These are phyloP conservation scores for Zaprionus obscuricornis DNA, from an alignment of 2,888 invertebrate species.

Conservation along the genomic window DNA sequence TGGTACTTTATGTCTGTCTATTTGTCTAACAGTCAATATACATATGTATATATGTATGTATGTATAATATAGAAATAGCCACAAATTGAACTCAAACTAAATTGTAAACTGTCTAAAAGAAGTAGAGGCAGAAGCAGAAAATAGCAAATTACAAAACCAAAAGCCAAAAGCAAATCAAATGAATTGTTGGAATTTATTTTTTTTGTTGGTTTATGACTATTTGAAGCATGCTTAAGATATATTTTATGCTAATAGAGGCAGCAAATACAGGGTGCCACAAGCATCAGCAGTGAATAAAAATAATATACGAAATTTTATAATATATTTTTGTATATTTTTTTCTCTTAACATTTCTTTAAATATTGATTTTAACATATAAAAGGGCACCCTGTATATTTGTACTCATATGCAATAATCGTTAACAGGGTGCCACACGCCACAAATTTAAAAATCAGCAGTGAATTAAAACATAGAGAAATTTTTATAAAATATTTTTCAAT, in stretches of 20 bases:
- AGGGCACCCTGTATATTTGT: too few species aligned
- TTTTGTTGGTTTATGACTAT: slow-evolving; percentile 16
- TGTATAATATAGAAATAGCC: slow-evolving; percentile 6
- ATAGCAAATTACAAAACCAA: not conserved
- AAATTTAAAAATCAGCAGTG: too few species aligned
- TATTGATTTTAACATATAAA: too few species aligned
- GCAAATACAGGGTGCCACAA: slow-evolving; percentile 36
- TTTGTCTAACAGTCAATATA: too few species aligned
- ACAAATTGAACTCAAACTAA: slow-evolving; percentile 8
- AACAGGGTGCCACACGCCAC: too few species aligned
- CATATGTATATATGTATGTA: slow-evolving; percentile 3
- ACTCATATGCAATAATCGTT: too few species aligned
- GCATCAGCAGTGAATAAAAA: not conserved
- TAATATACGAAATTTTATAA: not conserved
- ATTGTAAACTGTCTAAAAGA: not conserved
- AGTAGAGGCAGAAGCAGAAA: not conserved
- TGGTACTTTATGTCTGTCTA: too few species aligned
- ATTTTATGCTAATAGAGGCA: slow-evolving; percentile 4
- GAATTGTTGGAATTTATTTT: slow-evolving; percentile 30
- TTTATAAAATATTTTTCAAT: too few species aligned
- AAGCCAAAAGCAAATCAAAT: slow-evolving; percentile 26
- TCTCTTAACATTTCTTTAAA: too few species aligned
- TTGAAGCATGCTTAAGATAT: slow-evolving; percentile 36
- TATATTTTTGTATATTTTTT: too few species aligned
- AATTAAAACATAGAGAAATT: too few species aligned